Percentiles rank a stretch among this genome's conserved stretches.
Evolutionary conservation across 2,113 vertebrate species (phyloP).

Genomic region (Puntigrus tetrazona): DNA sequence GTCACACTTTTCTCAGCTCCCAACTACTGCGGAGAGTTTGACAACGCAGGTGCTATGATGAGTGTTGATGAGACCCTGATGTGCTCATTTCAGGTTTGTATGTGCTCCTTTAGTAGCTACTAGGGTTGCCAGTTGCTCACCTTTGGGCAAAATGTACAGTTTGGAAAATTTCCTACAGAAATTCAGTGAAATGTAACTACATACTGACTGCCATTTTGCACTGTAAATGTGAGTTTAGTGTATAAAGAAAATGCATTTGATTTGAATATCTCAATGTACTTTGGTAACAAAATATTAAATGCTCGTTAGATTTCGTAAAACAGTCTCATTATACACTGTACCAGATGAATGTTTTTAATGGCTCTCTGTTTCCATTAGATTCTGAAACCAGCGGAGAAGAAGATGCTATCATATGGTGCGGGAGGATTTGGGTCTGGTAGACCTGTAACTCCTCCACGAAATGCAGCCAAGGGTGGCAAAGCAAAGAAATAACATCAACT

Average conservation of each 20-base stretch:
- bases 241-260: background rate
- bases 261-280: background rate
- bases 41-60: constrained; percentile 98
- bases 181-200: background rate
- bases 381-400: constrained; percentile 85
- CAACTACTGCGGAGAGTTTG: constrained; percentile 96
- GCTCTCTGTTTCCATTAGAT: constrained; percentile 63
- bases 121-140: background rate
- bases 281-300: background rate
- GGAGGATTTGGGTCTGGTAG: constrained; percentile 83
- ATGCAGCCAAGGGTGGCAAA: constrained; percentile 79
- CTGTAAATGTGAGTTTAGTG: background rate
- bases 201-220: background rate
- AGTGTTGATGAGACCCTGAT: constrained; percentile 95
- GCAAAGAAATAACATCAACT: constrained; percentile 87
- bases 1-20: constrained; percentile 96
- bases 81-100: constrained; percentile 92
- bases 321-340: background rate
- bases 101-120: background rate
- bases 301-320: background rate
- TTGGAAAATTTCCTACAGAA: background rate
- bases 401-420: constrained; percentile 87
- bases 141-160: background rate
- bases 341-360: background rate
- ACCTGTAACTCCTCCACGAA: constrained; percentile 91